These are phyloP conservation scores for Cyphomyrus plagiostoma DNA, from an alignment of 2,113 vertebrate genomes.

Conservation along the genomic window DNA sequence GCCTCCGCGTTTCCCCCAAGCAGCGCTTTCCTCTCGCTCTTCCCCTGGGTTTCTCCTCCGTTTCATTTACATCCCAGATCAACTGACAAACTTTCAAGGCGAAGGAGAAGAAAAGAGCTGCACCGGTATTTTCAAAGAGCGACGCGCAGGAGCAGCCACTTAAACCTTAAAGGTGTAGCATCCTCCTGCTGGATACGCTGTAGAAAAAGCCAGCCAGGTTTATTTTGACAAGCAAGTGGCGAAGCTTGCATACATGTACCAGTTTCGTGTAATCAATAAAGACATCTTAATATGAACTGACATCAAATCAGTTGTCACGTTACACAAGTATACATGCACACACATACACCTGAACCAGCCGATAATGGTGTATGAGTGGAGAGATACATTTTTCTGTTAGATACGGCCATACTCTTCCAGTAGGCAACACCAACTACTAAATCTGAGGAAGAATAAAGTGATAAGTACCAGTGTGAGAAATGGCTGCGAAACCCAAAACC, in stretches of 20 bases:
- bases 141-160: background rate
- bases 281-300: background rate
- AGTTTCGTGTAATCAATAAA: background rate
- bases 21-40: background rate
- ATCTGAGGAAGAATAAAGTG: background rate
- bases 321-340: background rate
- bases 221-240: background rate
- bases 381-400: background rate
- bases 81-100: constrained; percentile 20
- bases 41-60: background rate
- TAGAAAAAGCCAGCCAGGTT: background rate
- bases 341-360: background rate
- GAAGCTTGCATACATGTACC: background rate
- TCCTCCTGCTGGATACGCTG: background rate
- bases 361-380: background rate
- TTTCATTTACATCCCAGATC: constrained; percentile 13
- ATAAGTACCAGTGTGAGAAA: background rate
- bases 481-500: background rate
- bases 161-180: constrained; percentile 4
- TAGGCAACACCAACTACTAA: background rate
- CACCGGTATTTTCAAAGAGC: background rate
- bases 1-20: background rate
- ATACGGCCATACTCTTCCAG: background rate
- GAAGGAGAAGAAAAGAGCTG: background rate
- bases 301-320: background rate